A percentile compares a stretch with the other conserved stretches of the same genome.
phyloP scores from a whole-genome alignment of 2,888 invertebrate species.

The Synanthedon vespiformis region DNA sequence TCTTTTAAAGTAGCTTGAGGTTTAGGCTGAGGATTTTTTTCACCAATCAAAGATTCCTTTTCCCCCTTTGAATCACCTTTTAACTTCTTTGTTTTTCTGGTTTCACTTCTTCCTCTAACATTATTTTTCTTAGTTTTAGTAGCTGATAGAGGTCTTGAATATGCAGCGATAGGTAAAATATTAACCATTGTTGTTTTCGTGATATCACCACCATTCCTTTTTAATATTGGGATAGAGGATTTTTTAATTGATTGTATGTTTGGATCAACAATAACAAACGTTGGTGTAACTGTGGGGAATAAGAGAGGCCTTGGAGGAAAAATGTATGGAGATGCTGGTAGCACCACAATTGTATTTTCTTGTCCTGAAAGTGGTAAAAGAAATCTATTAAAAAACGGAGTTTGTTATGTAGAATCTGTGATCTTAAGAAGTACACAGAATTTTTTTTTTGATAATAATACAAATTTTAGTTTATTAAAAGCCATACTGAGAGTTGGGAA shows the following conservation, averaged over 20 bases:
- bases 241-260: conserved; percentile 45
- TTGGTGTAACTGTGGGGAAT: conserved; percentile 48
- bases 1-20: conserved; percentile 8
- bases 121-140: conserved; percentile 39
- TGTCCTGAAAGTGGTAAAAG: conserved; percentile 29
- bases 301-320: conserved; percentile 56
- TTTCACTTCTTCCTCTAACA: conserved; percentile 29
- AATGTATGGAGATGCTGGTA: conserved; percentile 55
- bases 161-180: conserved; percentile 62
- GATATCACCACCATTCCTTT: conserved; percentile 45
- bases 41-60: conserved; percentile 9
- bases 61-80: conserved; percentile 14
- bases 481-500: too few relatives aligned
- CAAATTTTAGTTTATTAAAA: too few relatives aligned
- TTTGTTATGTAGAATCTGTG: too few relatives aligned
- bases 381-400: too few relatives aligned
- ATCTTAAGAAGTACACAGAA: too few relatives aligned
- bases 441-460: too few relatives aligned
- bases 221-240: conserved; percentile 33
- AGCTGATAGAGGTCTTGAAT: conserved; percentile 51
- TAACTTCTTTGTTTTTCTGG: conserved; percentile 24
- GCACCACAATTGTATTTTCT: conserved; percentile 53
- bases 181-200: conserved; percentile 66
- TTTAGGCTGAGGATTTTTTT: not conserved
- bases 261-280: conserved; percentile 51